These are phyloP conservation scores for Gobio occitaniae DNA, from an alignment of 2,797 vertebrate genomes.

Conservation along the genomic window DNA sequence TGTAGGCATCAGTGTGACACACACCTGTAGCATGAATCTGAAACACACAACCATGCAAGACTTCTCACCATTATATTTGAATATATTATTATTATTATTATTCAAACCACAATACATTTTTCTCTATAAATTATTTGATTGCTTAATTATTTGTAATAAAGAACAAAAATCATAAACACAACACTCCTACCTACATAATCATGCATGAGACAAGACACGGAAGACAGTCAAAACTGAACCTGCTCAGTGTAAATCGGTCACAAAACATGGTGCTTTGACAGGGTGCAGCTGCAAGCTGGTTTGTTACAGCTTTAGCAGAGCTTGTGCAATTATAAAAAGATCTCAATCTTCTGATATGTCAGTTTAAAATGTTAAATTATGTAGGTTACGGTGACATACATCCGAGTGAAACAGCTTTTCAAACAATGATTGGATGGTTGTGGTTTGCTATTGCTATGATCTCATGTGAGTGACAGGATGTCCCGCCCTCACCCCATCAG, in stretches of 20 bases:
- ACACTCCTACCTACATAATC: neutral
- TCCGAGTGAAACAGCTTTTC: neutral
- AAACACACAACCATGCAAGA: conserved; percentile 11
- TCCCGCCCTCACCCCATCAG: neutral
- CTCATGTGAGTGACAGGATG: neutral
- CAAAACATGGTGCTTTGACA: neutral
- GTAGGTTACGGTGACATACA: neutral
- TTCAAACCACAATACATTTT: neutral
- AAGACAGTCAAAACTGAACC: conserved; percentile 8
- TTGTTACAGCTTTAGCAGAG: neutral
- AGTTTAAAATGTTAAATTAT: neutral
- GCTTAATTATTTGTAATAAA: neutral
- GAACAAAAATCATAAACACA: neutral
- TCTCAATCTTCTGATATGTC: neutral
- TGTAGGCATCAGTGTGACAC: conserved; percentile 96
- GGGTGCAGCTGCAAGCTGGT: neutral
- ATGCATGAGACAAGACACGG: neutral
- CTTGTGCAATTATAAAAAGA: neutral
- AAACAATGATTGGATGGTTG: neutral
- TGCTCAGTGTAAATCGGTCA: neutral
- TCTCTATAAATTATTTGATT: neutral
- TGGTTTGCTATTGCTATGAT: neutral
- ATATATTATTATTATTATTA: neutral
- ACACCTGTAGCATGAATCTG: conserved; percentile 92
- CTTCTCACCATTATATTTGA: neutral